These are phyloP conservation scores for Thymelicus lineola DNA, from an alignment of 2,888 invertebrate genomes.

Conservation along the genomic window DNA sequence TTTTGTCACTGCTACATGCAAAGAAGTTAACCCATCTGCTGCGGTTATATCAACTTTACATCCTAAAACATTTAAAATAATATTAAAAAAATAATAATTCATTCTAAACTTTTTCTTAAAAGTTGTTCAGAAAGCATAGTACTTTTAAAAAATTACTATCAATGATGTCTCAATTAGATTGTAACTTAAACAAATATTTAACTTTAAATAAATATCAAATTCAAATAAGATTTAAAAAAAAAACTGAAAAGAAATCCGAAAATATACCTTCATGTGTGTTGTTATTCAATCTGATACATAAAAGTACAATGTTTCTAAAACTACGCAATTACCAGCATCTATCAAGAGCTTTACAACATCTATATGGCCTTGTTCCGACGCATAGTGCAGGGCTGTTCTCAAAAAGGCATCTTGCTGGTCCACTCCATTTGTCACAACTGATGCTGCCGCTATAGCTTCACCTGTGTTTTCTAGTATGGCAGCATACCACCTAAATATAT, in stretches of 20 bases:
- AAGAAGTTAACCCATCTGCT: slow-evolving; percentile 87
- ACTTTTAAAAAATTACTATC: too few relatives aligned
- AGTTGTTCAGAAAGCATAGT: too few relatives aligned
- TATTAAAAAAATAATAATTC: too few relatives aligned
- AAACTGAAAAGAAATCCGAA: slow-evolving; percentile 15
- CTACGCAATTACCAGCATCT: slow-evolving; percentile 79
- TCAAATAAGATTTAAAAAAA: not conserved
- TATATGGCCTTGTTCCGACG: slow-evolving; percentile 87
- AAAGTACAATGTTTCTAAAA: slow-evolving; percentile 34
- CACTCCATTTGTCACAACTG: slow-evolving; percentile 79
- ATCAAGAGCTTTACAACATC: slow-evolving; percentile 86
- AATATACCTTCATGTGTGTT: slow-evolving; percentile 30
- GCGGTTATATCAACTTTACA: slow-evolving; percentile 88
- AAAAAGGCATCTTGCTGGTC: slow-evolving; percentile 87
- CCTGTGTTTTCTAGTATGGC: slow-evolving; percentile 89
- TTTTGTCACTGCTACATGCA: slow-evolving; percentile 87
- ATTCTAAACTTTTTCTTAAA: too few relatives aligned
- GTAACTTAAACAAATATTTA: not conserved
- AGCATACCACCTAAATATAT: slow-evolving; percentile 89
- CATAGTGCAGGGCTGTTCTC: slow-evolving; percentile 90
- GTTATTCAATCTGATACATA: slow-evolving; percentile 29
- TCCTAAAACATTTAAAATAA: slow-evolving; percentile 59
- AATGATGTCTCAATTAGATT: not conserved
- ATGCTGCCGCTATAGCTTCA: slow-evolving; percentile 77
- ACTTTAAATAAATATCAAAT: not conserved